These are phyloP conservation scores for Argyrosomus regius DNA, from an alignment of 2,797 vertebrate genomes.

Conservation along the genomic window DNA sequence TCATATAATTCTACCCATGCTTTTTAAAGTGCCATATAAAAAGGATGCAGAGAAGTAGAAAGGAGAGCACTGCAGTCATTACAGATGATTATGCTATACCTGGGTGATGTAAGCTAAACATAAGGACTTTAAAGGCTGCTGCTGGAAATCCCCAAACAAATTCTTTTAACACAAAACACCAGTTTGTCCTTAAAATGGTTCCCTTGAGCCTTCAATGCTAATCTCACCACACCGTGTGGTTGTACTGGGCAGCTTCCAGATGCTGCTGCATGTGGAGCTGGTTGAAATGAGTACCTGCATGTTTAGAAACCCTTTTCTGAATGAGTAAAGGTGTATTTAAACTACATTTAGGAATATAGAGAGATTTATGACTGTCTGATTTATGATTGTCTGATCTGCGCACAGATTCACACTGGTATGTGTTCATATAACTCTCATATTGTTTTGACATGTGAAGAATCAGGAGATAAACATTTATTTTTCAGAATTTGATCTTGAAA, in stretches of 20 bases:
- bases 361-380: background rate
- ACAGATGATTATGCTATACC: constrained; percentile 46
- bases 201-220: constrained; percentile 40
- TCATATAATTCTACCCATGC: constrained; percentile 52
- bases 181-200: constrained; percentile 44
- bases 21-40: constrained; percentile 56
- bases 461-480: background rate
- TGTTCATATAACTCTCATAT: background rate
- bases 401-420: background rate
- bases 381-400: background rate
- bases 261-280: constrained; percentile 35
- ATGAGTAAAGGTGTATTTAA: constrained; percentile 16
- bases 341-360: background rate
- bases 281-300: constrained; percentile 17
- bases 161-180: constrained; percentile 38
- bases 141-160: constrained; percentile 50
- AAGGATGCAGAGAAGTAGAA: constrained; percentile 7
- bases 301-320: constrained; percentile 2
- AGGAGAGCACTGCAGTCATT: constrained; percentile 43
- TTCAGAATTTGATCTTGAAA: background rate
- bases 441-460: background rate
- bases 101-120: constrained; percentile 23
- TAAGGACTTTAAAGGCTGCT: constrained; percentile 52
- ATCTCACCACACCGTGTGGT: constrained; percentile 37
- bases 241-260: constrained; percentile 44